Evolutionary conservation across 1,140 invertebrate species (phyloP).

Genomic region (Brachionus asplanchnoidis): DNA sequence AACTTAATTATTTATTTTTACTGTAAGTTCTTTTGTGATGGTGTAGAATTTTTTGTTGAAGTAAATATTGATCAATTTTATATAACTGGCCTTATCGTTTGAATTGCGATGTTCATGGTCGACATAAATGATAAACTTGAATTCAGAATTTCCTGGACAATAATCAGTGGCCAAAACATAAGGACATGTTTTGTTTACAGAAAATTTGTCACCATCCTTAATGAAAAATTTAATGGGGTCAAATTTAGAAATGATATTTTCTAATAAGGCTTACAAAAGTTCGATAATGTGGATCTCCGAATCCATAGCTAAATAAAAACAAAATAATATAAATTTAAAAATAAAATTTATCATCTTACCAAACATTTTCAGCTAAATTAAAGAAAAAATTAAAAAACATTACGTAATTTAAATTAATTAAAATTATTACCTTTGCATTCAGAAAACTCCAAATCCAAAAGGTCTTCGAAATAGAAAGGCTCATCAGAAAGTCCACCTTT

Average conservation of each 20-base stretch:
- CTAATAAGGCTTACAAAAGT: conserved; percentile 10
- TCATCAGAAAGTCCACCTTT: background rate
- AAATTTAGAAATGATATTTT: background rate
- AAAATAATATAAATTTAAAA: background rate
- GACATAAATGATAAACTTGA: background rate
- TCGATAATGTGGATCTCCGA: conserved; percentile 35
- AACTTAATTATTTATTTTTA: background rate
- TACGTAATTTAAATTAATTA: too few relatives aligned
- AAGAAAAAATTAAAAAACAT: background rate
- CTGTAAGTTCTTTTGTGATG: background rate
- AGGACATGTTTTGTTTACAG: background rate
- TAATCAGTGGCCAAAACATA: conserved; percentile 33
- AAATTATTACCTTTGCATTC: conserved; percentile 16
- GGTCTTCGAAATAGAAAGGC: background rate
- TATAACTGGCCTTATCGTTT: background rate
- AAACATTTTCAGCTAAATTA: background rate
- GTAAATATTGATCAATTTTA: background rate
- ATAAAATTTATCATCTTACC: background rate
- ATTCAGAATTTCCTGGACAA: background rate
- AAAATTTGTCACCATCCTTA: conserved; percentile 29
- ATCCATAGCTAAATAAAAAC: conserved; percentile 4
- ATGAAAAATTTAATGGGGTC: background rate
- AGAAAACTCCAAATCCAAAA: background rate
- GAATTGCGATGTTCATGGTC: conserved; percentile 10
- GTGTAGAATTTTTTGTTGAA: background rate